phyloP scores from a whole-genome alignment of 2,797 vertebrate genomes.

The Martes flavigula region DNA sequence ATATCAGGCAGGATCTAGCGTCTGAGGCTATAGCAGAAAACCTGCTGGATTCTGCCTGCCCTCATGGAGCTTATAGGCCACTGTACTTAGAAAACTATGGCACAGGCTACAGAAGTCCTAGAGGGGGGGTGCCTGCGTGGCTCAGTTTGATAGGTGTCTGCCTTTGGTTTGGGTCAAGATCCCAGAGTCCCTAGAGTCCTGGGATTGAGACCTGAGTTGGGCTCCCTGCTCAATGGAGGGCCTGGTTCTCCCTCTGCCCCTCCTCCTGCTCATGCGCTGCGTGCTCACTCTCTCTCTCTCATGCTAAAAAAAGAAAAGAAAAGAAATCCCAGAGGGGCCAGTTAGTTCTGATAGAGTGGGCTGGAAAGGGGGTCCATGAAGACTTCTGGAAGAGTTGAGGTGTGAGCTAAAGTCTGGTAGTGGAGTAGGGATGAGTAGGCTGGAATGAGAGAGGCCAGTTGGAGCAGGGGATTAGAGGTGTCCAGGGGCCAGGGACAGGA shows the following conservation, averaged over 20 bases:
- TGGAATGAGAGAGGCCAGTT: background rate
- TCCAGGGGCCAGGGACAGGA: accelerated
- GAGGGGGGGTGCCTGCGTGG: too few relatives aligned
- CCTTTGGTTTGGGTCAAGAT: too few relatives aligned
- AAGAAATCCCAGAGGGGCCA: background rate
- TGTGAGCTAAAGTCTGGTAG: background rate
- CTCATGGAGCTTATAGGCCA: background rate
- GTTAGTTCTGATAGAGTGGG: background rate
- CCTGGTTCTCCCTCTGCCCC: too few relatives aligned
- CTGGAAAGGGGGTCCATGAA: background rate
- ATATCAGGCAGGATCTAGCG: background rate
- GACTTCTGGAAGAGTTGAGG: background rate
- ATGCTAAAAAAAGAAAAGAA: too few relatives aligned
- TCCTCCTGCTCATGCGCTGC: too few relatives aligned
- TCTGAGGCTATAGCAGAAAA: background rate
- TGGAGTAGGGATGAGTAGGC: background rate
- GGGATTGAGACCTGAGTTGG: too few relatives aligned
- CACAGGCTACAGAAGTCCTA: background rate
- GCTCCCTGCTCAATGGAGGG: too few relatives aligned
- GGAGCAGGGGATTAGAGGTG: background rate
- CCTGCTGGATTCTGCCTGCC: background rate
- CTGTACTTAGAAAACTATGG: background rate
- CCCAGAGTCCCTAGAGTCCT: too few relatives aligned
- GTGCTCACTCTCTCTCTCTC: too few relatives aligned
- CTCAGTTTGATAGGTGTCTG: too few relatives aligned